Conservation (phyloP, 2,113 vertebrate species). For the Grantiella picta region DNA sequence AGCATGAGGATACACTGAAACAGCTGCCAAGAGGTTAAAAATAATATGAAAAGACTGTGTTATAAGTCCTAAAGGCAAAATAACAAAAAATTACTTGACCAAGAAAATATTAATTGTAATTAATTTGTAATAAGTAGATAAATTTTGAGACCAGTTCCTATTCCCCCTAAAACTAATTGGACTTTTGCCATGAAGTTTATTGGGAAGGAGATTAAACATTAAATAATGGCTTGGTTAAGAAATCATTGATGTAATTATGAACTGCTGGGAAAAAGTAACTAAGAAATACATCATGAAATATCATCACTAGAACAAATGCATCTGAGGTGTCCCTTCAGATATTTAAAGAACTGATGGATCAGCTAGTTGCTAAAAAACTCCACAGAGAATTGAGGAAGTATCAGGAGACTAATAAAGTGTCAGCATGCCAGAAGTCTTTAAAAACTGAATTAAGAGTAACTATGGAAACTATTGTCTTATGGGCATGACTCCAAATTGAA, state of each 20-base stretch:
- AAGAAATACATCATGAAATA: conserved; percentile 26
- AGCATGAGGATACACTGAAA: not conserved
- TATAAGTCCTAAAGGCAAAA: not conserved
- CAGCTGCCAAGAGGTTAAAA: not conserved
- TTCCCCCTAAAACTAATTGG: conserved; percentile 2
- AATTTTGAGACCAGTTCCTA: not conserved
- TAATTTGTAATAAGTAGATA: conserved; percentile 2
- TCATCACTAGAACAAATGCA: not conserved
- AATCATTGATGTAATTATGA: conserved; percentile 30
- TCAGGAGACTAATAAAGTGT: conserved; percentile 1
- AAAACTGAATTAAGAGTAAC: conserved; percentile 25
- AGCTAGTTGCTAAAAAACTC: not conserved
- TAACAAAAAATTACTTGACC: not conserved
- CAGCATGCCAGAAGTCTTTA: not conserved
- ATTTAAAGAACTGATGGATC: conserved; percentile 6
- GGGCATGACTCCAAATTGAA: not conserved
- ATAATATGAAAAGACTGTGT: not conserved
- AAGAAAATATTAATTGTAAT: conserved; percentile 1
- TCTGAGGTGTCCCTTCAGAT: not conserved
- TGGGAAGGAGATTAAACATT: conserved; percentile 15
- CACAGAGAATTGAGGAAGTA: conserved; percentile 5
- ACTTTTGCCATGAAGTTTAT: conserved; percentile 18
- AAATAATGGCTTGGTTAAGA: conserved; percentile 30
- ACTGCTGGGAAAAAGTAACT: not conserved
- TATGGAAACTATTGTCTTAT: conserved; percentile 14